Conservation (phyloP, 2,888 invertebrate species). For the Philonicus albiceps region DNA sequence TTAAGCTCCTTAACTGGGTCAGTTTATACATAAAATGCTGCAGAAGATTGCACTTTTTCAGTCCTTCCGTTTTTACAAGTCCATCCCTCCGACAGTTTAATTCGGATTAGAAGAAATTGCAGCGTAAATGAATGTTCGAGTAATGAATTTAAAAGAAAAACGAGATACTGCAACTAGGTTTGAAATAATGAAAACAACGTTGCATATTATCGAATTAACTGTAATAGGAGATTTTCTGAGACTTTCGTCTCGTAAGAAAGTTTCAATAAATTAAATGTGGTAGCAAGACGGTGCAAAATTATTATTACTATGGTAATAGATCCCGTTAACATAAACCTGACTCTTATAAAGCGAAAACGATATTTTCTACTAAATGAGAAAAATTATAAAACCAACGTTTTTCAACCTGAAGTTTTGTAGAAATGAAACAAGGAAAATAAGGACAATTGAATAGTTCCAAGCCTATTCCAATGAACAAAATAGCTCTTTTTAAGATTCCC, state of each 20-base stretch:
- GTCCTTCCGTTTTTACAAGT: background rate
- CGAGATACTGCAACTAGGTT: background rate
- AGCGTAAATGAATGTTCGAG: background rate
- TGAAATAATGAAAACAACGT: background rate
- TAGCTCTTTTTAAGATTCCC: no score
- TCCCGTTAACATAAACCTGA: no score
- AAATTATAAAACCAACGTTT: no score
- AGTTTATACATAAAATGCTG: background rate
- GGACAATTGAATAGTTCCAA: no score
- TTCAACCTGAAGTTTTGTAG: no score
- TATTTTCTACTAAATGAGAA: no score
- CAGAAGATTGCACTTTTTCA: background rate
- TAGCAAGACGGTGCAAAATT: no score
- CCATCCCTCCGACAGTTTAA: background rate
- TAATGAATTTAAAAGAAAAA: background rate
- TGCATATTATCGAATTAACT: background rate
- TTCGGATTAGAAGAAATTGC: background rate
- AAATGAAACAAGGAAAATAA: no score
- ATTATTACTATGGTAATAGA: no score
- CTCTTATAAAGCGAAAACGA: no score
- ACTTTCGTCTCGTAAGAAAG: no score
- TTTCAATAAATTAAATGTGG: background rate
- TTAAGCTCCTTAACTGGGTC: constrained; percentile 23
- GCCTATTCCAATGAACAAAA: no score
- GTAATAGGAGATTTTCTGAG: background rate